Evolutionary conservation across 92 coral and sea anemone species (phyloP).

Genomic region (Paragorgia papillata): DNA sequence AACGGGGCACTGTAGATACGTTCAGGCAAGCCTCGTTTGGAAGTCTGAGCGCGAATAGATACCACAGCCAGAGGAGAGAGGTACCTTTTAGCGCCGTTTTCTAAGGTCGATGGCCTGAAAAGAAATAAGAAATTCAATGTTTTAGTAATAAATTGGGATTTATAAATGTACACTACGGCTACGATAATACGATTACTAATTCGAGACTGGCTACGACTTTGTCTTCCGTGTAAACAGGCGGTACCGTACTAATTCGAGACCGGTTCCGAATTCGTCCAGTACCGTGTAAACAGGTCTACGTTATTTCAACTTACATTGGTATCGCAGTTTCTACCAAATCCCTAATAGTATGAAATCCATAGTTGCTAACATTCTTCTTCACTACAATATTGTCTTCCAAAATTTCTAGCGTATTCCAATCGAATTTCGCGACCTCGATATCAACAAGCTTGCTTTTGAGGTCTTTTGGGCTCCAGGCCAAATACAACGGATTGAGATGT

Average conservation of each 20-base stretch:
- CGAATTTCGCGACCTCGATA: conserved; percentile 31
- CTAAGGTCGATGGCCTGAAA: background rate
- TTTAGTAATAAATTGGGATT: background rate
- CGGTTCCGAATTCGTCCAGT: too few species aligned
- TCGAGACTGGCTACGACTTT: too few species aligned
- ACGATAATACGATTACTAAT: too few species aligned
- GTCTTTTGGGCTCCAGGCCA: conserved; percentile 36
- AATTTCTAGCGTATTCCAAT: conserved; percentile 22
- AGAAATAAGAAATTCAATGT: too few species aligned
- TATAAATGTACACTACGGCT: background rate
- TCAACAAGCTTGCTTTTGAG: background rate
- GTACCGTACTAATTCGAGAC: too few species aligned
- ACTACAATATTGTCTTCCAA: conserved; percentile 26
- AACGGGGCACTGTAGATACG: conserved; percentile 33
- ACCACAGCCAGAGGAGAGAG: conserved; percentile 27
- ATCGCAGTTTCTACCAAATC: conserved; percentile 2
- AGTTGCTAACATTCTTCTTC: conserved; percentile 11
- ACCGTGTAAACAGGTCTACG: too few species aligned
- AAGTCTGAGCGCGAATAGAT: conserved; percentile 30
- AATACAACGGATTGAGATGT: background rate
- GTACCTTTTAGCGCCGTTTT: background rate
- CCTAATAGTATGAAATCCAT: conserved; percentile 14
- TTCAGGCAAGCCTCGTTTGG: conserved; percentile 22
- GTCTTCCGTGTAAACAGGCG: too few species aligned
- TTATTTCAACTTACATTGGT: conserved; percentile 1